Percentiles rank a stretch among this genome's conserved stretches.
phyloP scores from a whole-genome alignment of 2,797 vertebrate species.

The Cirrhinus molitorella region DNA sequence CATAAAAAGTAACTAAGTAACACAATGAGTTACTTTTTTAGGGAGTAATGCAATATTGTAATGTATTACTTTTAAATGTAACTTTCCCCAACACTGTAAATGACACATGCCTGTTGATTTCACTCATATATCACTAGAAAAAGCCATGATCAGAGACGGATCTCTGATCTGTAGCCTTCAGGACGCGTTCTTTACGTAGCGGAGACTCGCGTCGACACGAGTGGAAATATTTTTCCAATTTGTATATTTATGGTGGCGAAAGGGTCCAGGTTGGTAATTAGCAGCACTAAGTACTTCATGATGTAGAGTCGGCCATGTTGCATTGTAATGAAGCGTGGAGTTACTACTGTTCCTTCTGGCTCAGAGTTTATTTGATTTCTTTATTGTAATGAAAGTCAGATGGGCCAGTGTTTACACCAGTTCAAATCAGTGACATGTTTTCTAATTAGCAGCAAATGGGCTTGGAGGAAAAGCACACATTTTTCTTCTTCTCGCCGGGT shows the following conservation, averaged over 20 bases:
- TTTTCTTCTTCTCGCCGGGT: slow-evolving; percentile 73
- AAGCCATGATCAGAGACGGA: neutral
- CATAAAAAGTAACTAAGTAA: too few relatives aligned
- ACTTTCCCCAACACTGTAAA: too few relatives aligned
- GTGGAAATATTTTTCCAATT: slow-evolving; percentile 80
- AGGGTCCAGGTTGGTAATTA: slow-evolving; percentile 77
- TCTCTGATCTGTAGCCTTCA: neutral
- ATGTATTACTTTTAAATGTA: too few relatives aligned
- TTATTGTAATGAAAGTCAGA: slow-evolving; percentile 92
- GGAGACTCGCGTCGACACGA: slow-evolving; percentile 64
- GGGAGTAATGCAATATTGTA: too few relatives aligned
- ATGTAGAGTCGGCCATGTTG: slow-evolving; percentile 75
- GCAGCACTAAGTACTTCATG: slow-evolving; percentile 74
- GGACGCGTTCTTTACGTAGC: slow-evolving; percentile 62
- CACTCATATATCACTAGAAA: neutral
- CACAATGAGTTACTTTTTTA: too few relatives aligned
- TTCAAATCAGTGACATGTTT: slow-evolving; percentile 74
- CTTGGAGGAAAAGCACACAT: slow-evolving; percentile 76
- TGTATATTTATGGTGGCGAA: slow-evolving; percentile 81
- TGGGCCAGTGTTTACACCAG: slow-evolving; percentile 87
- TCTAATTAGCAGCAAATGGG: slow-evolving; percentile 87
- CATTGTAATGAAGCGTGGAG: slow-evolving; percentile 80
- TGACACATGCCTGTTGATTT: neutral
- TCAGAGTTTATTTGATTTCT: slow-evolving; percentile 86
- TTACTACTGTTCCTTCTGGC: slow-evolving; percentile 76